Percentiles rank a stretch among this genome's conserved stretches.
Evolutionary conservation across 2,888 invertebrate species (phyloP).

Genomic region (Apoda limacodes): DNA sequence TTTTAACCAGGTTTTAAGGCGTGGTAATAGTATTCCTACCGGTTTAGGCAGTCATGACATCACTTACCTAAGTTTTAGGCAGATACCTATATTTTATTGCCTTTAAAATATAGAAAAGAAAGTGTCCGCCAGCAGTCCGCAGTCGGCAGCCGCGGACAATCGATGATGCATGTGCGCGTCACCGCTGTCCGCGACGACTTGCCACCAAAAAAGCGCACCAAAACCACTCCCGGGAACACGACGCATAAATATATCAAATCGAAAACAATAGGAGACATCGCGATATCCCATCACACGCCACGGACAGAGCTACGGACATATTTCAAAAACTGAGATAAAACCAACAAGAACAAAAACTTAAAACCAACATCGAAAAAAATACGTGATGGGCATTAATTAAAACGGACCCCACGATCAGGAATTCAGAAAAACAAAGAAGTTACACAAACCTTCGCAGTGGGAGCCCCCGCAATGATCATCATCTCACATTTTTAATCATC

Average conservation of each 20-base stretch:
- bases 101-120: no score
- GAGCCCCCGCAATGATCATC: conserved; percentile 66
- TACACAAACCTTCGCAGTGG: conserved; percentile 66
- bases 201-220: conserved; percentile 32
- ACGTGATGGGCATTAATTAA: conserved; percentile 72
- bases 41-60: no score
- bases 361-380: conserved; percentile 62
- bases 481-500: conserved; percentile 69
- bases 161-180: conserved; percentile 46
- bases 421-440: conserved; percentile 66
- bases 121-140: no score
- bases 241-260: conserved; percentile 66
- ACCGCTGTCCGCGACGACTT: conserved; percentile 43
- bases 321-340: conserved; percentile 61
- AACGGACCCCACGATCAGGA: conserved; percentile 66
- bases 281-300: conserved; percentile 63
- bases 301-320: conserved; percentile 56
- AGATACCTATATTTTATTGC: no score
- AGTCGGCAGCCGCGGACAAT: conserved; percentile 37
- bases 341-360: conserved; percentile 36
- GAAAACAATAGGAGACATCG: conserved; percentile 67
- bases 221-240: conserved; percentile 50
- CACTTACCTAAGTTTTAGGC: no score
- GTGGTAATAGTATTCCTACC: no score
- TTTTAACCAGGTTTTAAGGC: no score